Base-by-base conservation (phyloP, 1,140 invertebrate genomes). In the Dreissena rostriformis region DNA sequence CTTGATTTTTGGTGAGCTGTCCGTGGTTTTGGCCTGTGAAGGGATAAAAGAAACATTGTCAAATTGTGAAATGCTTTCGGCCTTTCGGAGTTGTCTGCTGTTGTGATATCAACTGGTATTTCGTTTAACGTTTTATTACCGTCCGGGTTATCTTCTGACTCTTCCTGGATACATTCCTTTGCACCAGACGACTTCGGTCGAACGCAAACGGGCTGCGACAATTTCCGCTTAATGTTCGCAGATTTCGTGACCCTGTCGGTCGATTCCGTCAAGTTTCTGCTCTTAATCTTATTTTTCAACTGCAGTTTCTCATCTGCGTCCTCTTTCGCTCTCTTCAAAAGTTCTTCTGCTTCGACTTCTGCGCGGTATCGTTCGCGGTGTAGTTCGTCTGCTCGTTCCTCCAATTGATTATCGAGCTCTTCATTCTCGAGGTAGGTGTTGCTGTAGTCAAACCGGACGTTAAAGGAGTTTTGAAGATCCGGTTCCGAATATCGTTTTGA, bases 401-500 rank as follows among this genome's bases (percentile, higher is more conserved):
- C 87, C 22, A 88, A 22, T 61, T 80, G 49, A 7, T 39, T 24
- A 19, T 76, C 83, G 22, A 88, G 76, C 17, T 61, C 57, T 14
- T 85, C 82, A 72, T 88, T 88, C 14, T 88, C 85, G 11, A 85
- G 74, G 53, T 88, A 85, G 7, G 82, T 86, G 29, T 81, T 51
- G n/a, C 87, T 88, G 61, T 86, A 85, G 52, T 88, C 87, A 53
- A 82, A 82, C n/a, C 80, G 80, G 71, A 82, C 67, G 71, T 74
- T 74, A 49, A 49, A 67, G 49, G 77, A 52, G 24, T 29, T 24
- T 17, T 24, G 55, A 12, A 74, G 57, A n/a, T 82, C 71, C 15
- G 68, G 26, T n/a, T 81, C 78, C 2, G 11, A 49, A 12, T 52
- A 65, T 55, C 70, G 39, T 52, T 72, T 71, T 19, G 53, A 57